phyloP scores from a whole-genome alignment of 2,113 vertebrate species.

The Oreotrochilus melanogaster region DNA sequence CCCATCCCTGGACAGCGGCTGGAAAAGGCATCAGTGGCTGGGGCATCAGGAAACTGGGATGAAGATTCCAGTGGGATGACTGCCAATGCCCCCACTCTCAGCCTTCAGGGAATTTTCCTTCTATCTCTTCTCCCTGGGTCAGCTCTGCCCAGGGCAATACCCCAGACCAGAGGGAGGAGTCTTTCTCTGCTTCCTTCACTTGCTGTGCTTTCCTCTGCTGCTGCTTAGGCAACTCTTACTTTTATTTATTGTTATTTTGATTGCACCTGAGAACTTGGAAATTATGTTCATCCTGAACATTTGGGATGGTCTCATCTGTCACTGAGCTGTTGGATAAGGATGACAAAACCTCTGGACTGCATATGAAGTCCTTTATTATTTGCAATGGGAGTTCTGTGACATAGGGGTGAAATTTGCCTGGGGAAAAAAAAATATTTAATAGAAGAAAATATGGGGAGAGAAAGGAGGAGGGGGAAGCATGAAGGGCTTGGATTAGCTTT shows the following conservation, averaged over 20 bases:
- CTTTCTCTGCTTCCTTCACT: background rate
- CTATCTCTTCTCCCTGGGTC: background rate
- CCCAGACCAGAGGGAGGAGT: background rate
- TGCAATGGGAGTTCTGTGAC: background rate
- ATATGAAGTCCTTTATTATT: background rate
- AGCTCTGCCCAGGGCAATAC: background rate
- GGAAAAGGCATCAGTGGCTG: too few species aligned
- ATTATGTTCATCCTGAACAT: background rate
- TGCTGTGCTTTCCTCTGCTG: background rate
- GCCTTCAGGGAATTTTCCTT: background rate
- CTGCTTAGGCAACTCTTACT: background rate
- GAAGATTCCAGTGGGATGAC: background rate
- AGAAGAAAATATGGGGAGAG: background rate
- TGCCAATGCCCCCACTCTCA: background rate
- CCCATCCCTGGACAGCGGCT: too few species aligned
- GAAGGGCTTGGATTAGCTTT: background rate
- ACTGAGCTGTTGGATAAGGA: background rate
- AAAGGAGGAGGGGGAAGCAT: background rate
- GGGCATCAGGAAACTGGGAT: too few species aligned
- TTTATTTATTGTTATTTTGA: background rate
- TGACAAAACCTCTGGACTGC: background rate
- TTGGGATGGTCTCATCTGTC: background rate
- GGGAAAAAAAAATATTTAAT: background rate
- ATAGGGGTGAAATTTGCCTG: accelerated
- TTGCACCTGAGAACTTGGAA: background rate